Base-by-base conservation (phyloP, 2,113 vertebrate genomes). In the Marcusenius ussheri region DNA sequence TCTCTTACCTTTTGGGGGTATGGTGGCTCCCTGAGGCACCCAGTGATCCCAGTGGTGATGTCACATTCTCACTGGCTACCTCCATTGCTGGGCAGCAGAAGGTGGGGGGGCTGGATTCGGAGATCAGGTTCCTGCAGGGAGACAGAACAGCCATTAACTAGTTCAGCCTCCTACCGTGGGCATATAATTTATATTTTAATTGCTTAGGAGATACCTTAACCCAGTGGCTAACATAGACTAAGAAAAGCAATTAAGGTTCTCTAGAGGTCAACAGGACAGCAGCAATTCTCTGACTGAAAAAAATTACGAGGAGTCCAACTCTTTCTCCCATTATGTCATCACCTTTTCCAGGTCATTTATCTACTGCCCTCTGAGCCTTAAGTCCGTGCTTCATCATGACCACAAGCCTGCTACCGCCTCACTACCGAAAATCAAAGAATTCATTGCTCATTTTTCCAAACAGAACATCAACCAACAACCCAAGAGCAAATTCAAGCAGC, bases 1-100 rank as follows among this genome's bases (percentile, higher is more conserved):
- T 66, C 88, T 92, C 95, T 95, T 93, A 96, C 96, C 95, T 94
- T 88, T 95, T 94, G 93, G 94, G 93, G 93, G 94, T 92, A 93
- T 94, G 94, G 93, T 94, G 80, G 94, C 92, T 93, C 93, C 93
- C 94, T 92, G 94, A 90, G 93, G 95, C 93, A 93, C 93, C 92
- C 93, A 87, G 91, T 91, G 93, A 92, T 93, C 93, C 93, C 92
- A 93, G 93, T 93, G 93, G 93, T 91, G 80, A 80, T 13, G 95
- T 95, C 93, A 94, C 94, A 95, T 94, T 93, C 93, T 94, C 93
- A 70, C 95, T 94, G 93, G 92, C 93, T 93, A 95, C 93, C 93
- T 96, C 96, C 96, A 94, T 96, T 95, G 95, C 92, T 92, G 92
- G 91, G 92, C 90, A 89, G 91, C 58, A 89, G 92, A 91, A 92